These are phyloP conservation scores for Lepidochrysops patricia DNA, from an alignment of 2,888 invertebrate genomes.

Conservation along the genomic window DNA sequence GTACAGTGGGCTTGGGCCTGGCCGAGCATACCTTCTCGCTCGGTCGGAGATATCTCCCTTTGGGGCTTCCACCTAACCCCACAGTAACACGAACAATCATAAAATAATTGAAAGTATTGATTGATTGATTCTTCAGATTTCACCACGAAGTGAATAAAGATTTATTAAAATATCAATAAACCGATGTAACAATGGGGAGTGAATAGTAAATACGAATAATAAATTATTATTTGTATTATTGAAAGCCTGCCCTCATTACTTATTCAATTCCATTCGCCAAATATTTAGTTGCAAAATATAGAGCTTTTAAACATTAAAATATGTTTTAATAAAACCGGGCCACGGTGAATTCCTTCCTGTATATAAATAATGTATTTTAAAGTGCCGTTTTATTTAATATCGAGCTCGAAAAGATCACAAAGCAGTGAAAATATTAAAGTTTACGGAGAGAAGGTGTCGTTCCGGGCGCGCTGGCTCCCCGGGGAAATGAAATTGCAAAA, in stretches of 20 bases:
- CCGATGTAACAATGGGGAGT: no score
- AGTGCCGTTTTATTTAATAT: conserved; percentile 28
- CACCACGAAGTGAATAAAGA: not conserved
- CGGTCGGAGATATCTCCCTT: no score
- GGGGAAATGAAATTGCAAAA: conserved; percentile 69
- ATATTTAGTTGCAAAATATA: not conserved
- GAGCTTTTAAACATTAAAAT: not conserved
- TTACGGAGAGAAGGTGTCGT: conserved; percentile 50
- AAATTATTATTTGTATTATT: not conserved
- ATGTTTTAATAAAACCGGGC: not conserved
- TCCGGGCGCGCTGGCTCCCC: conserved; percentile 40
- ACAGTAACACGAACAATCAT: not conserved
- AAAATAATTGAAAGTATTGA: not conserved
- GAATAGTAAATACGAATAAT: no score
- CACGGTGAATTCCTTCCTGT: not conserved
- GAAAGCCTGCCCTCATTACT: not conserved
- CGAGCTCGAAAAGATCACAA: conserved; percentile 39
- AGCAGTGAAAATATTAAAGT: conserved; percentile 47
- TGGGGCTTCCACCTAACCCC: no score
- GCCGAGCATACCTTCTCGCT: no score
- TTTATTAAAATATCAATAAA: no score
- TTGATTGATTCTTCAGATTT: not conserved
- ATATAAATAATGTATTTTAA: conserved; percentile 25
- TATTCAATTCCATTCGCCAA: no score
- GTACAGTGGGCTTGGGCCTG: no score